Evolutionary conservation across 2,113 vertebrate species (phyloP).

Genomic region (Pollimyrus isidori): DNA sequence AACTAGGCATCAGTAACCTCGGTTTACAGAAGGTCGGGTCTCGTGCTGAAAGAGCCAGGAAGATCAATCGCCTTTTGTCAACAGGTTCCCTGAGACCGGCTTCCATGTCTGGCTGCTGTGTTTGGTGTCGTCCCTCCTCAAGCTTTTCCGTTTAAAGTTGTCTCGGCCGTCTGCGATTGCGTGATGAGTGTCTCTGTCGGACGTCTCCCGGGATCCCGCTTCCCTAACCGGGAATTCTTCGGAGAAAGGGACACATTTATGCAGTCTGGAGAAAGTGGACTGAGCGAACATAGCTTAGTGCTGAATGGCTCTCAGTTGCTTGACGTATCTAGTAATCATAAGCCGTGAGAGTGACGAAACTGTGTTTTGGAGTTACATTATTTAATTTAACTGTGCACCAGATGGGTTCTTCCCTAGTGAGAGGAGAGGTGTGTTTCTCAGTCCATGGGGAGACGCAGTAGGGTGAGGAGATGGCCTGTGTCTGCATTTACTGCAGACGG

Average conservation of each 20-base stretch:
- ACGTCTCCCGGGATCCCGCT: not conserved
- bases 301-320: constrained; percentile 18
- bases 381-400: constrained; percentile 28
- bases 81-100: not conserved
- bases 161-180: not conserved
- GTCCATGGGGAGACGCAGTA: constrained; percentile 8
- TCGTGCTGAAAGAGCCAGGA: constrained; percentile 28
- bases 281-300: constrained; percentile 19
- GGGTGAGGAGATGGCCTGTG: constrained; percentile 37
- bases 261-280: not conserved
- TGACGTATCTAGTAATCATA: constrained; percentile 33
- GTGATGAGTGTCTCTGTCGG: not conserved
- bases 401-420: not conserved
- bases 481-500: constrained; percentile 64
- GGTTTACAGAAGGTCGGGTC: constrained; percentile 26
- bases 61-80: not conserved
- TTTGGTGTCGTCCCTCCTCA: not conserved
- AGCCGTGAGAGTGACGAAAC: constrained; percentile 19
- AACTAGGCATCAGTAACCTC: constrained; percentile 10
- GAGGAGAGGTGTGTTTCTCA: constrained; percentile 12
- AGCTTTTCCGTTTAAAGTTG: not conserved
- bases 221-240: not conserved
- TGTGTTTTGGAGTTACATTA: constrained; percentile 10
- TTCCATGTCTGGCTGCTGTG: not conserved
- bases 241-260: constrained; percentile 12